Base-by-base conservation (phyloP, 92 coral and sea anemone genomes). In the Zoanthus sociatus region DNA sequence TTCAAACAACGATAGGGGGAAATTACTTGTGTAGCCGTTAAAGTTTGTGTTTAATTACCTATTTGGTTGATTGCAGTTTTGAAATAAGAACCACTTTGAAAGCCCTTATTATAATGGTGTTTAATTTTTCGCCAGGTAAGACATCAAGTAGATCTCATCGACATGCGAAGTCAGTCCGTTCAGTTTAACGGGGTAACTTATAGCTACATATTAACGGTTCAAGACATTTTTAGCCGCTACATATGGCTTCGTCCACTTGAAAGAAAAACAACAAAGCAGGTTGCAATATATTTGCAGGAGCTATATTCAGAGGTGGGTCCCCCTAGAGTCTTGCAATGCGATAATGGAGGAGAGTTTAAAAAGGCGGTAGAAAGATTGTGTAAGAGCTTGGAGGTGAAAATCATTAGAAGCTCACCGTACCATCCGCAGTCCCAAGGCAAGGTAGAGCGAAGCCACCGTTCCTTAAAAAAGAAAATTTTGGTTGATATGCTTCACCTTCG, bases 361-460 rank as follows among this genome's bases (percentile, higher is more conserved):
- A 50, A 63, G 63, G 70, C 70, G 5, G 90, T 86, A 11, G 61
- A 86, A 20, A 63, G 32, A 55, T 58, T 90, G 2, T 90, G 90
- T 85, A 26, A 78, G 47, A 12, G 18, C 3, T 66, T 90, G 15
- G 33, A 56, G 3, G 71, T 87, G 21, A 90, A 86, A 60, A 90
- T 90, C 13, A 79, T 86, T 9, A n/a, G 90, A 60, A 61, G 88
- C 55, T 68, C 84, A 30, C 90, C 93, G 12, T 90, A 90, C 68
- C 93, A 91, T 55, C 93, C 89, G 13, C 91, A 91, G 83, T 83
- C 91, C 17, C 91, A 91, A 53, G 94, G 92, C 42, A 91, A 91
- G 71, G 86, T 86, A 0, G 71, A 86, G 54, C 84, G 87, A 55
- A 54, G 56, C 7, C 92, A 90, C 44, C 60, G 92, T 33, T 42